Evolutionary conservation across 1,140 invertebrate genomes (phyloP).

Genomic region (Drosophila saltans): DNA sequence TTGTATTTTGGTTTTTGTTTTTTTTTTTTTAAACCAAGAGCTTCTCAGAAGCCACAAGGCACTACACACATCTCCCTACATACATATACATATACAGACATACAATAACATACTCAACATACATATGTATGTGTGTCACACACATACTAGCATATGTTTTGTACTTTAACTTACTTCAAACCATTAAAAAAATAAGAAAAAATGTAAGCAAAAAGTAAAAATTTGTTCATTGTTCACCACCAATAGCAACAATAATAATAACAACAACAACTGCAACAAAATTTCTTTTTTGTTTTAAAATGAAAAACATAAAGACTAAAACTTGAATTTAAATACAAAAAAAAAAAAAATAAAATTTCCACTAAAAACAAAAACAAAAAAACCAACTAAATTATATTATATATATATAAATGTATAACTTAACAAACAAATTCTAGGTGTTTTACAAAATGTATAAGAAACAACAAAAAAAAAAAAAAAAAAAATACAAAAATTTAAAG

Average conservation of each 20-base stretch:
- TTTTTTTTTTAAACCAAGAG: constrained; percentile 15
- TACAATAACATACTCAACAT: background rate
- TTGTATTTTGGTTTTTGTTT: constrained; percentile 25
- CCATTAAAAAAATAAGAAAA: background rate
- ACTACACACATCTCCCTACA: background rate
- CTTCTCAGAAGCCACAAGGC: background rate
- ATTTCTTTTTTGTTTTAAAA: constrained; percentile 65
- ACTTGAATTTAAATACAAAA: constrained; percentile 70
- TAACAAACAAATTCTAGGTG: constrained; percentile 58
- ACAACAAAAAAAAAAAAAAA: constrained; percentile 26
- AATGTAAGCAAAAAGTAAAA: background rate
- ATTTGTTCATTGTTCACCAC: constrained; percentile 27
- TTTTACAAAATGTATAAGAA: constrained; percentile 71
- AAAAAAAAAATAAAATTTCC: constrained; percentile 45
- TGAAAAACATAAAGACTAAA: constrained; percentile 79
- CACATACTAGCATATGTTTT: background rate
- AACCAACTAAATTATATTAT: constrained; percentile 19
- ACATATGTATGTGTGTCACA: constrained; percentile 13
- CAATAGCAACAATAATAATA: background rate
- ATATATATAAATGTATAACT: constrained; percentile 39
- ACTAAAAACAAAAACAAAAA: constrained; percentile 36
- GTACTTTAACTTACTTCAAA: background rate
- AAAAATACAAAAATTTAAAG: constrained; percentile 14
- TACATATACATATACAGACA: background rate
- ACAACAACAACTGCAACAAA: constrained; percentile 4